Evolutionary conservation across 2,888 invertebrate species (phyloP), one percentile per base, ranked within the genome.

Genomic region (Odontocolon sp.): DNA sequence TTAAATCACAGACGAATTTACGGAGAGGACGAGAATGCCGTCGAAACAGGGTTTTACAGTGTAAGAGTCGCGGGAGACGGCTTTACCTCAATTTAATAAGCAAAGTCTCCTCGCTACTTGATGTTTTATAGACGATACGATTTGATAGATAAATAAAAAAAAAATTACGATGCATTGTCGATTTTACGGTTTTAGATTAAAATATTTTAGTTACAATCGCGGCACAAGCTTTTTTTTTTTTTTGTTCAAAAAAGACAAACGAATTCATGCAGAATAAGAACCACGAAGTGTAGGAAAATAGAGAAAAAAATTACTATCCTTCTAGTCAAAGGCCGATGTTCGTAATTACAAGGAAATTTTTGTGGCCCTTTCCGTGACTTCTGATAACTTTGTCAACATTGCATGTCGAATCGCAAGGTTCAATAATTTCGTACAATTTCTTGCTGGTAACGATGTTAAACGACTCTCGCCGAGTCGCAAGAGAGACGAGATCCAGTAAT

Each of bases 41-140:
- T 23, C 50, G 68, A 64, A 63, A 80, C 80, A 80, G 80, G 80
- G 80, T 79, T 80, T 77, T 73, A 75, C 11, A 52, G 38, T 64
- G 23, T 75, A 76, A 70, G 63, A 63, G 38, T 36, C 50, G 52
- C 66, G 63, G 59, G 54, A 72, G 66, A 70, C 50, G 47, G 45
- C 45, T 67, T 76, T 76, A 77, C 54, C 66, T 56, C 69, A 69
- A 57, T n/a, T 40, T 64, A 45, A 54, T 28, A 50, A 57, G 52
- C 42, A 57, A 11, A 21, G 38, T 28, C 16, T 23, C 36, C 33
- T 67, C 68, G 64, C 42, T 67, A 42, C 57, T 26, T 38, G 69
- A 26, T 50, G 4, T 40, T 54, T 54, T 38, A 11, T 45, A 28
- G 26, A 28, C 50, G 26, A 50, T 23, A 26, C 6, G 6, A 14